Evolutionary conservation across 2,113 vertebrate genomes (phyloP).

Genomic region (Elephantulus edwardii): DNA sequence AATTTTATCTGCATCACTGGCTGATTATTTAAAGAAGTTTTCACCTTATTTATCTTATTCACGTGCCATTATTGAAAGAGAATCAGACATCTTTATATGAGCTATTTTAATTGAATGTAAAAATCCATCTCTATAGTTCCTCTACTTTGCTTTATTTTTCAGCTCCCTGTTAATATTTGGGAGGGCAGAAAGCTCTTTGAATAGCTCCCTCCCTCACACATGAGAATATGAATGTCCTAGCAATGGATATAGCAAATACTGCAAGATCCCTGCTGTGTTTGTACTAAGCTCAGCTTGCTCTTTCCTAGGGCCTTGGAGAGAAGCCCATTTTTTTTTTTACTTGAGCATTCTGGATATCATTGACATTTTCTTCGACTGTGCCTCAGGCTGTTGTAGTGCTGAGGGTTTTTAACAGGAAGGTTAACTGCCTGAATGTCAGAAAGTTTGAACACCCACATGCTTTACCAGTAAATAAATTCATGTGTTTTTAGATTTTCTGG

Average conservation of each 20-base stretch:
- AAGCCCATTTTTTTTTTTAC: constrained; percentile 50
- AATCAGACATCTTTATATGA: not conserved
- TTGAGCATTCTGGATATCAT: constrained; percentile 49
- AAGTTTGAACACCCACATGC: constrained; percentile 25
- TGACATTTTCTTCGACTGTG: constrained; percentile 59
- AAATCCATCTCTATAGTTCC: not conserved
- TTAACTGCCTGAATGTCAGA: constrained; percentile 62
- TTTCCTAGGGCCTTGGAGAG: constrained; percentile 54
- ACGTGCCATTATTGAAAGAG: not conserved
- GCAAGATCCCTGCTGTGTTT: constrained; percentile 23
- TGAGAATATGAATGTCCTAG: not conserved
- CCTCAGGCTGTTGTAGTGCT: constrained; percentile 56
- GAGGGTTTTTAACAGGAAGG: constrained; percentile 54
- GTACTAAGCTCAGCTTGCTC: constrained; percentile 25
- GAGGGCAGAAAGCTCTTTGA: not conserved
- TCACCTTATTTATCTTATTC: not conserved
- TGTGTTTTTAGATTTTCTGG: constrained; percentile 14
- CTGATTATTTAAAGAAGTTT: constrained; percentile 27
- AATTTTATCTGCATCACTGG: not conserved
- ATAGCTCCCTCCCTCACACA: not conserved
- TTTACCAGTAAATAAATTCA: constrained; percentile 41
- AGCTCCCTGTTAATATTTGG: constrained; percentile 9
- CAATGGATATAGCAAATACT: not conserved
- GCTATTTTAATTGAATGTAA: not conserved
- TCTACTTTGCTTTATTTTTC: not conserved